These are phyloP conservation scores for Climacteris rufus DNA, from an alignment of 2,113 vertebrate genomes.

Conservation along the genomic window DNA sequence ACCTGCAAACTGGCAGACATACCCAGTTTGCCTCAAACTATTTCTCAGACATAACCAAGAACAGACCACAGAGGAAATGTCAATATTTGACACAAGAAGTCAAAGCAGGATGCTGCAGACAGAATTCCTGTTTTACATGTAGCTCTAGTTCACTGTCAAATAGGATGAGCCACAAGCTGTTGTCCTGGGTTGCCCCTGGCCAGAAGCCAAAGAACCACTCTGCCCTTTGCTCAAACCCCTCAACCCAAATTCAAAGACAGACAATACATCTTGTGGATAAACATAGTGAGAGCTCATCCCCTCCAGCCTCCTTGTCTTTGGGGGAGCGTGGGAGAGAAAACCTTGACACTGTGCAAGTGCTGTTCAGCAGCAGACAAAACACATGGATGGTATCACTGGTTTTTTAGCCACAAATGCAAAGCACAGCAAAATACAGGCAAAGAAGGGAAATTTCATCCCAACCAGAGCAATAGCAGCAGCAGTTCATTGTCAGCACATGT, in stretches of 20 bases:
- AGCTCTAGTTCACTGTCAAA: not conserved
- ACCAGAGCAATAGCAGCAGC: not conserved
- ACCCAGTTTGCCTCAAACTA: not conserved
- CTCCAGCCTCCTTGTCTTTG: not conserved
- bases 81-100: not conserved
- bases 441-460: not conserved
- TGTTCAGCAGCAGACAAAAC: not conserved
- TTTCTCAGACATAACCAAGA: not conserved
- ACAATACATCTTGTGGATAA: not conserved
- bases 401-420: not conserved
- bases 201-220: not conserved
- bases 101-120: not conserved
- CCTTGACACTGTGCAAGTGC: not conserved
- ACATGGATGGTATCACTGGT: not conserved
- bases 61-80: not conserved
- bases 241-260: not conserved
- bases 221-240: not conserved
- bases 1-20: not conserved
- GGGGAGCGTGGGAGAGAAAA: not conserved
- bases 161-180: not conserved
- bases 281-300: not conserved
- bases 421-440: not conserved
- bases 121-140: not conserved
- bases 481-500: accelerated
- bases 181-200: not conserved